Percentiles rank a stretch among this genome's conserved stretches.
Evolutionary conservation across 2,888 invertebrate species (phyloP).

Genomic region (Anagyrus pseudococci): DNA sequence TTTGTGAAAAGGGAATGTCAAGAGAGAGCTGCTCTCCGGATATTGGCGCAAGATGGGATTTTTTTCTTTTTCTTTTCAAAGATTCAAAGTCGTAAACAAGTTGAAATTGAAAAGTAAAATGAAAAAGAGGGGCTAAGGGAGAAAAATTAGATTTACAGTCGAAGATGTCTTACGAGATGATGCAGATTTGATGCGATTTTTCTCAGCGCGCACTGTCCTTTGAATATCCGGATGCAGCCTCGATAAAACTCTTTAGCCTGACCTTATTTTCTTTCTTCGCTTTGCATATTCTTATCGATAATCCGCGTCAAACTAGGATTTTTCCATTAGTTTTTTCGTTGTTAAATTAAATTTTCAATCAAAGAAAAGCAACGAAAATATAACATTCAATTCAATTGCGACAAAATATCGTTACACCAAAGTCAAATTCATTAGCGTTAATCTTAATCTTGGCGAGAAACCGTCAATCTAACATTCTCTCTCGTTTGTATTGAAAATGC

Average conservation of each 20-base stretch:
- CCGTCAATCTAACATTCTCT: too few relatives aligned
- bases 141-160: slow-evolving; percentile 29
- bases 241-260: slow-evolving; percentile 11
- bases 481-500: too few relatives aligned
- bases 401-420: too few relatives aligned
- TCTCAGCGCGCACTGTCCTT: slow-evolving; percentile 23
- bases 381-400: too few relatives aligned
- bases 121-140: slow-evolving; percentile 4
- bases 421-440: too few relatives aligned
- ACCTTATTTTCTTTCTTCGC: slow-evolving; percentile 6
- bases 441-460: too few relatives aligned
- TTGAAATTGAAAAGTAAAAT: not conserved
- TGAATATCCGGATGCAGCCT: slow-evolving; percentile 18
- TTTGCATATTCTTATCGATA: not conserved
- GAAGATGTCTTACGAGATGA: slow-evolving; percentile 4
- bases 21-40: not conserved
- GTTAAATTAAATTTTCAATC: too few relatives aligned
- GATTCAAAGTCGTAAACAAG: not conserved
- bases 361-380: too few relatives aligned
- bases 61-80: not conserved
- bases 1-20: not conserved
- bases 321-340: too few relatives aligned
- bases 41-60: not conserved
- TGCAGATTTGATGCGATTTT: slow-evolving; percentile 25
- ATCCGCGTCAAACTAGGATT: too few relatives aligned